Evolutionary conservation across 2,888 invertebrate species (phyloP).

Genomic region (Drosophila fulvimacula): DNA sequence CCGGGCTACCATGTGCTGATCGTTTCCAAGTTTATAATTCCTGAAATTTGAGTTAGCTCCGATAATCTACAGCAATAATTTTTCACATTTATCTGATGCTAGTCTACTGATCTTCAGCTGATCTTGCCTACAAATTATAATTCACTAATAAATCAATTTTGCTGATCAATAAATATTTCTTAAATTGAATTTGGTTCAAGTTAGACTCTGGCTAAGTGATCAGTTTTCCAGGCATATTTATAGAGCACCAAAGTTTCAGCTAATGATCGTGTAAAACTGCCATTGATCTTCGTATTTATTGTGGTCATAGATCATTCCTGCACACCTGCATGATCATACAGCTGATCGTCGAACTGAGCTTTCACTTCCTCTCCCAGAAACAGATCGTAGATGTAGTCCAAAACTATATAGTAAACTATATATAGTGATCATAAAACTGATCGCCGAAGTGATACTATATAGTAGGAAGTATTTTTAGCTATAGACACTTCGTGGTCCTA

Average conservation of each 20-base stretch:
- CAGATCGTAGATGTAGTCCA: background rate
- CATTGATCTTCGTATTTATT: conserved; percentile 1
- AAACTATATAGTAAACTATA: background rate
- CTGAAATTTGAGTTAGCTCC: background rate
- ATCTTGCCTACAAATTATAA: conserved; percentile 3
- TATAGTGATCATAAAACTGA: background rate
- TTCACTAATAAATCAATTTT: background rate
- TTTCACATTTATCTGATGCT: conserved; percentile 10
- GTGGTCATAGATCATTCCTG: background rate
- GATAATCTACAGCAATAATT: background rate
- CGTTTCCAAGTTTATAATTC: conserved; percentile 2
- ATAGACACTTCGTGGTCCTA: too few species aligned
- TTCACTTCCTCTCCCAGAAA: background rate
- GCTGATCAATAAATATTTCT: conserved; percentile 1
- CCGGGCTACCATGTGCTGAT: background rate
- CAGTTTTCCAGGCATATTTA: background rate
- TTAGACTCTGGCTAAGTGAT: background rate
- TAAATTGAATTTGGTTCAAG: background rate
- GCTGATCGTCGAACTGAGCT: background rate
- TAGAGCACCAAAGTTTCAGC: background rate
- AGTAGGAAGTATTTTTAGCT: too few species aligned
- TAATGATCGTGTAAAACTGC: background rate
- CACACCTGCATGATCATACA: background rate
- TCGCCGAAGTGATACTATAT: too few species aligned
- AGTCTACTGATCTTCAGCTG: conserved; percentile 3